A percentile compares a stretch with the other conserved stretches of the same genome.
These are phyloP conservation scores for Penaeus indicus DNA, from an alignment of 1,140 invertebrate genomes.

Conservation along the genomic window DNA sequence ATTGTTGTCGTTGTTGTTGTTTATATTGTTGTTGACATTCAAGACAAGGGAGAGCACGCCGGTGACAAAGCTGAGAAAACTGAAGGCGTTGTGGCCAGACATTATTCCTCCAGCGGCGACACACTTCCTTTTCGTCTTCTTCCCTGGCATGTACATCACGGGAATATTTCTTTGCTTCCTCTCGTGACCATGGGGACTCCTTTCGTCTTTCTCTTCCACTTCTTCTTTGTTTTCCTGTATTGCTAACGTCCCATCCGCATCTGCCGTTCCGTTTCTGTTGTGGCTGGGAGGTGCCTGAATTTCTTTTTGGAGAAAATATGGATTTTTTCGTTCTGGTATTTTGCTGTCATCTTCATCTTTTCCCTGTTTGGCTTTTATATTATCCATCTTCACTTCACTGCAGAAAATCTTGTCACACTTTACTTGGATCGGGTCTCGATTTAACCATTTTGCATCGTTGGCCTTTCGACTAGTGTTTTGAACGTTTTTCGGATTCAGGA, in stretches of 20 bases:
- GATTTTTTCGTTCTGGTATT: too few relatives aligned
- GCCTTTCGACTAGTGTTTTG: too few relatives aligned
- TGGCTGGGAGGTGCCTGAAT: too few relatives aligned
- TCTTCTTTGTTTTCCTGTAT: not conserved
- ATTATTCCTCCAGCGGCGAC: conserved; percentile 37
- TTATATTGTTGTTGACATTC: conserved; percentile 58
- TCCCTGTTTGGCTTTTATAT: too few relatives aligned
- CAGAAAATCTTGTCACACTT: too few relatives aligned
- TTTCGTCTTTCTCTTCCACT: not conserved
- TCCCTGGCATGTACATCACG: conserved; percentile 50
- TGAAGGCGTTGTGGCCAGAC: conserved; percentile 50
- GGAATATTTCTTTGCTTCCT: not conserved
- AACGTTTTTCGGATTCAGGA: not conserved
- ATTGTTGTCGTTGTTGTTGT: conserved; percentile 55
- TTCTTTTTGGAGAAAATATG: too few relatives aligned
- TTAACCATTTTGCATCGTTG: too few relatives aligned
- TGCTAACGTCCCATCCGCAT: not conserved
- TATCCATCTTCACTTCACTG: too few relatives aligned
- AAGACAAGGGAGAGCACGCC: conserved; percentile 44
- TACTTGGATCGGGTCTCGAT: too few relatives aligned
- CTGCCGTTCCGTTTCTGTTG: not conserved
- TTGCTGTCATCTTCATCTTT: too few relatives aligned
- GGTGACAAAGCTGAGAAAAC: conserved; percentile 50
- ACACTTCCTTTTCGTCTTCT: conserved; percentile 43
- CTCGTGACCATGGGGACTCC: not conserved